A percentile compares a stretch with the other conserved stretches of the same genome.
These are phyloP conservation scores for Chrysomela aeneicollis DNA, from an alignment of 2,888 invertebrate genomes.

Conservation along the genomic window DNA sequence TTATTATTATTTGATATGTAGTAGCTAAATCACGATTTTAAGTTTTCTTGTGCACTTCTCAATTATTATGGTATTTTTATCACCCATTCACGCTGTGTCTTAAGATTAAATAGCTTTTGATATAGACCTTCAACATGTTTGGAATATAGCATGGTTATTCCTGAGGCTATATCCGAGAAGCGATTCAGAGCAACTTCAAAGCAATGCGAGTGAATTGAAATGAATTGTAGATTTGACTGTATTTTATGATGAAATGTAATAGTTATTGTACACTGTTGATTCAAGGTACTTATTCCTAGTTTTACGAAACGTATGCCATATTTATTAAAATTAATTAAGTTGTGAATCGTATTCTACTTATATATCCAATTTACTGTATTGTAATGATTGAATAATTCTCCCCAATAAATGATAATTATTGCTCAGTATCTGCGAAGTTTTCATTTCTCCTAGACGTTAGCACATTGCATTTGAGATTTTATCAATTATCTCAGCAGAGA, in stretches of 20 bases:
- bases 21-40: slow-evolving; percentile 38
- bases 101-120: slow-evolving; percentile 53
- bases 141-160: slow-evolving; percentile 22
- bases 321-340: slow-evolving; percentile 49
- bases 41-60: slow-evolving; percentile 53
- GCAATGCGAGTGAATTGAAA: slow-evolving; percentile 53
- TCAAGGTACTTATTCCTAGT: slow-evolving; percentile 24
- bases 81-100: slow-evolving; percentile 61
- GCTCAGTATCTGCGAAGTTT: slow-evolving; percentile 37
- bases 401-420: slow-evolving; percentile 51
- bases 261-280: slow-evolving; percentile 31
- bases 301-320: slow-evolving; percentile 52
- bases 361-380: slow-evolving; percentile 40
- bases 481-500: too few species aligned
- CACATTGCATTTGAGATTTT: too few species aligned
- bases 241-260: slow-evolving; percentile 39
- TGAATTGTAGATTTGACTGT: slow-evolving; percentile 41
- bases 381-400: slow-evolving; percentile 50
- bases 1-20: slow-evolving; percentile 28
- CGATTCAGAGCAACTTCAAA: slow-evolving; percentile 50
- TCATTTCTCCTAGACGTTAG: background rate
- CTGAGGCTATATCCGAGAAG: slow-evolving; percentile 38
- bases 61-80: slow-evolving; percentile 51
- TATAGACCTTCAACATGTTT: slow-evolving; percentile 37
- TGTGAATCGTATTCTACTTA: slow-evolving; percentile 37